These are phyloP conservation scores for Amblyteles armatorius DNA, from an alignment of 2,888 invertebrate genomes.

Conservation along the genomic window DNA sequence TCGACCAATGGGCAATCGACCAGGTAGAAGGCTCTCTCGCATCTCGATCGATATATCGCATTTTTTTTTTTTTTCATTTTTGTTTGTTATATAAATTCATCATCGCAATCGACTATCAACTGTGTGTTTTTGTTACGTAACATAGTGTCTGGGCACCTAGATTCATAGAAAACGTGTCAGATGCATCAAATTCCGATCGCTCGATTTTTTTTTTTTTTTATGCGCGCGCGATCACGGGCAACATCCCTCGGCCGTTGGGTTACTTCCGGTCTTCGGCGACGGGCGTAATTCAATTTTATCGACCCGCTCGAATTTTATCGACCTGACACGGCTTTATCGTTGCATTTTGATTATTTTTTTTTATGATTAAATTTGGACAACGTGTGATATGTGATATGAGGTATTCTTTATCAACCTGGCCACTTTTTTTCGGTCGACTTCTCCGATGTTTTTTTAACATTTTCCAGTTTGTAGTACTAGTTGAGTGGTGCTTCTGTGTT, in stretches of 20 bases:
- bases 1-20: constrained; percentile 80
- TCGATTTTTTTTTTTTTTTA: constrained; percentile 63
- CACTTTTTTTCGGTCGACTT: no score
- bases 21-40: constrained; percentile 70
- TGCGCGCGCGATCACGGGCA: constrained; percentile 3
- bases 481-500: no score
- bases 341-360: background rate
- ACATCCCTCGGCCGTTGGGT: background rate
- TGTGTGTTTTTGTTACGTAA: constrained; percentile 76
- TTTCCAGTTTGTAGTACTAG: no score
- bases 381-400: no score
- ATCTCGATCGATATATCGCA: constrained; percentile 80
- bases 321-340: no score
- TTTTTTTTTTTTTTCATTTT: constrained; percentile 38
- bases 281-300: no score
- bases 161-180: constrained; percentile 84
- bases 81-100: constrained; percentile 79
- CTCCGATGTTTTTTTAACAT: no score
- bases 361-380: background rate
- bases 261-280: no score
- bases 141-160: constrained; percentile 84
- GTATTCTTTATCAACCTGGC: no score
- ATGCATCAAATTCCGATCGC: constrained; percentile 80
- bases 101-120: constrained; percentile 82
- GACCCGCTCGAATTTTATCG: no score